Base-by-base conservation (phyloP, 1,140 invertebrate species). In the Homarus americanus region DNA sequence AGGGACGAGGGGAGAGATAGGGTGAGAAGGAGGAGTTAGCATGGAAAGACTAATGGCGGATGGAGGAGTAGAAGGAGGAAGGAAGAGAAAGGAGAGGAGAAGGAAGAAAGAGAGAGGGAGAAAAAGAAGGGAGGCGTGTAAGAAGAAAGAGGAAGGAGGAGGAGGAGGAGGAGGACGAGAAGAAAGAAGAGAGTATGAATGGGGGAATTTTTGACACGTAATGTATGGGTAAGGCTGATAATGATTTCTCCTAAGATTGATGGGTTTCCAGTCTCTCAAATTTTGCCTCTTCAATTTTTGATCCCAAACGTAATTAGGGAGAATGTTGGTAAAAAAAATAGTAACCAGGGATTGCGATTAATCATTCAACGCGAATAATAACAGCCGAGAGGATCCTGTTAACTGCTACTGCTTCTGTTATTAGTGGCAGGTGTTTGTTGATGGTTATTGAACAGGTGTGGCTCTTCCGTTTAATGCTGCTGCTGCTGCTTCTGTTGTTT, bases 251-350 rank as follows among this genome's bases (percentile, higher is more conserved):
- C 24, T 82, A 82, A 89, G 87, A 89, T 89, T 89, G 87, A 89
- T 89, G 87, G 87, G 49, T 89, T 89, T 73, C 87, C 79, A 89
- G 78, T 89, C 87, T 82, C 79, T 89, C 87, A 89, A 89, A 89
- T 89, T 89, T 89, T 89, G 87, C 87, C 79, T 89, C 87, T 89
- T 89, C 87, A 80, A 89, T 89, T 89, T 89, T 89, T 89, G 79
- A 89, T 89, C 79, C 78, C 79, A 89, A 80, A 89, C 41, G 87
- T 89, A 89, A 89, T 89, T 89, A 89, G 87, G 87, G 87, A 82
- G 87, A 89, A 89, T 89, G 79, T 40, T 41, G 41, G 78, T 36
- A 34, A 24, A 69, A 87, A 89, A 89, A 89, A 89, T 89, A 89
- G 82, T 89, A 89, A 89, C 58, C 87, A 73, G 76, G 79, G 66